Evolutionary conservation across 2,888 invertebrate genomes (phyloP), one percentile per base, ranked within the genome.

Genomic region (Galerucella pusilla): DNA sequence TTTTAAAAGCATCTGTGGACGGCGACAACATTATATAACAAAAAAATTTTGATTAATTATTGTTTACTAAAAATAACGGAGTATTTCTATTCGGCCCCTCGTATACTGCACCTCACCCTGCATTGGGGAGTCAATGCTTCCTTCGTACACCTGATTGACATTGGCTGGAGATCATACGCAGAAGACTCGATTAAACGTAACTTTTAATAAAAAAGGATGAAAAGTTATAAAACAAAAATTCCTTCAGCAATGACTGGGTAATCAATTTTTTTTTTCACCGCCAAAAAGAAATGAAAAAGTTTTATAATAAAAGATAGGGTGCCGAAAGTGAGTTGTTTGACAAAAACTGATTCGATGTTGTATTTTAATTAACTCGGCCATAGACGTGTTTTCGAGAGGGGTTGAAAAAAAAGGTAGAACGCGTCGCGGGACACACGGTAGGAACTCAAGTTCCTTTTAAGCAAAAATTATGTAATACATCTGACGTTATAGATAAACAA

Each of bases 1-100:
- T 65, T 71, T 65, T 59, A 71, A 71, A 71, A 71, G 71, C 63
- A 54, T 52, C 71, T 46, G 28, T 63, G 35, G 35, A 63, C n/a
- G 14, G 52, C n/a, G 52, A 11, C n/a, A 7, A 14, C 1, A 52
- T 52, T 14, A 52, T 52, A 42, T 1, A 42, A 42, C 5, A 42
- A 42, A 42, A 42, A 7, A 42, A 6, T 4, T 5, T 35, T 5
- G 35, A 35, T 35, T 35, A 35, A 35, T 28, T 28, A 28, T 42
- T 42, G 35, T 42, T 42, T 42, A 5, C 9, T 42, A 42, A 42
- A 42, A 42, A 9, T 7, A 42, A 42, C 35, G 7, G 20, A 20
- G 1, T 20, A 20, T 20, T 20, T 20, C 20, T 20, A 20, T 20
- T 20, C 20, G 20, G 0, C 20, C 20, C 20, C 20, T 20, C 20